Percentiles rank a stretch among this genome's conserved stretches.
Evolutionary conservation across 2,113 vertebrate genomes (phyloP).

Genomic region (Menidia beryllina): DNA sequence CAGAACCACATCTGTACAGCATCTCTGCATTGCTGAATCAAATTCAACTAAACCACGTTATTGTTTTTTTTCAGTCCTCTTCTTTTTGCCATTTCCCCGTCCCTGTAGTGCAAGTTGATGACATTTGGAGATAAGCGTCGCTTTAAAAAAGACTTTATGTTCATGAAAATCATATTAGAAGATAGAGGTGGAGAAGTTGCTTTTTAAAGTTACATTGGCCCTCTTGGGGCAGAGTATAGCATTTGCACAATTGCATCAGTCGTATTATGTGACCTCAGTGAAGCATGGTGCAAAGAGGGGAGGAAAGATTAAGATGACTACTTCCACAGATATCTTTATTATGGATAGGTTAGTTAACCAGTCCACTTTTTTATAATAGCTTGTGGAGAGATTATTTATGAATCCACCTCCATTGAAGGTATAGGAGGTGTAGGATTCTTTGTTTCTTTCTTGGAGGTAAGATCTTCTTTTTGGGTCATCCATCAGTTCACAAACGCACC

Average conservation of each 20-base stretch:
- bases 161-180: slow-evolving; percentile 56
- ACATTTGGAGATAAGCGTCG: slow-evolving; percentile 61
- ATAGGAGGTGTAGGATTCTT: too few relatives aligned
- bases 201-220: slow-evolving; percentile 44
- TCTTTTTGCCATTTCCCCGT: slow-evolving; percentile 32
- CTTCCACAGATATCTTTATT: slow-evolving; percentile 1
- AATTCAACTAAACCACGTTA: slow-evolving; percentile 60
- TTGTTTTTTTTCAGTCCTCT: slow-evolving; percentile 47
- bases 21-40: slow-evolving; percentile 57
- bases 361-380: too few relatives aligned
- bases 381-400: too few relatives aligned
- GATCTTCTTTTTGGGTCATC: slow-evolving; percentile 55
- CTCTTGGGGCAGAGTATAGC: slow-evolving; percentile 37
- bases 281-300: slow-evolving; percentile 1
- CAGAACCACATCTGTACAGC: slow-evolving; percentile 52
- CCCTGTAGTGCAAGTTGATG: slow-evolving; percentile 65
- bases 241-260: slow-evolving; percentile 58
- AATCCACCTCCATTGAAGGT: too few relatives aligned
- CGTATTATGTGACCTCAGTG: slow-evolving; percentile 27
- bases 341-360: too few relatives aligned
- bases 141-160: slow-evolving; percentile 53
- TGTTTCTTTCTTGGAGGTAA: slow-evolving; percentile 41
- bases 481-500: slow-evolving; percentile 56
- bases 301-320: not conserved
- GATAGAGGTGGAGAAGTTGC: slow-evolving; percentile 45